Percentiles rank a stretch among this genome's conserved stretches.
These are phyloP conservation scores for Drosophila fungiperda DNA, from an alignment of 2,888 invertebrate genomes.

Conservation along the genomic window DNA sequence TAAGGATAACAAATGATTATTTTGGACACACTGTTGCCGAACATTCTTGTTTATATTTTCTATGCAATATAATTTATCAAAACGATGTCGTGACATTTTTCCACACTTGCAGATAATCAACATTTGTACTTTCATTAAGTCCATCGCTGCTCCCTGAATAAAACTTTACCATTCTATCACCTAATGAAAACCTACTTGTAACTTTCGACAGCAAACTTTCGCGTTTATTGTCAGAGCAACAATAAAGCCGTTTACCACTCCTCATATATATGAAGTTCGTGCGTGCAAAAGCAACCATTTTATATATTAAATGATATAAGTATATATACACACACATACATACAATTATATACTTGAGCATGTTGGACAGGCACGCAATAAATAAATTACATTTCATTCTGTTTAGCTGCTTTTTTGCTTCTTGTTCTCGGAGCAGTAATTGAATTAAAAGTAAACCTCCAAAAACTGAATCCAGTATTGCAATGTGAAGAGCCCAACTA, in stretches of 20 bases:
- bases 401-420: conserved; percentile 23
- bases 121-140: conserved; percentile 20
- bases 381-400: conserved; percentile 72
- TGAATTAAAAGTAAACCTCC: conserved; percentile 60
- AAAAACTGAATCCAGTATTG: conserved; percentile 15
- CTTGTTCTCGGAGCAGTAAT: conserved; percentile 53
- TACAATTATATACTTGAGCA: conserved; percentile 15
- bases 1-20: background rate
- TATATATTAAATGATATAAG: background rate
- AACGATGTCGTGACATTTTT: conserved; percentile 5
- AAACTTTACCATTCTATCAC: conserved; percentile 18
- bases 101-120: conserved; percentile 20
- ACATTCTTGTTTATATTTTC: background rate
- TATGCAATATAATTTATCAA: conserved; percentile 14
- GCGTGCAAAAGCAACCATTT: conserved; percentile 12
- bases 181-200: conserved; percentile 55
- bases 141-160: conserved; percentile 2
- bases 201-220: conserved; percentile 47
- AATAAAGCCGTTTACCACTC: background rate
- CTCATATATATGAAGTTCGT: background rate
- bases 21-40: background rate
- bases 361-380: conserved; percentile 72
- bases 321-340: background rate
- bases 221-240: background rate
- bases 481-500: background rate